Percentiles rank a stretch among this genome's conserved stretches.
phyloP scores from a whole-genome alignment of 2,113 vertebrate genomes.

The Nicator chloris region DNA sequence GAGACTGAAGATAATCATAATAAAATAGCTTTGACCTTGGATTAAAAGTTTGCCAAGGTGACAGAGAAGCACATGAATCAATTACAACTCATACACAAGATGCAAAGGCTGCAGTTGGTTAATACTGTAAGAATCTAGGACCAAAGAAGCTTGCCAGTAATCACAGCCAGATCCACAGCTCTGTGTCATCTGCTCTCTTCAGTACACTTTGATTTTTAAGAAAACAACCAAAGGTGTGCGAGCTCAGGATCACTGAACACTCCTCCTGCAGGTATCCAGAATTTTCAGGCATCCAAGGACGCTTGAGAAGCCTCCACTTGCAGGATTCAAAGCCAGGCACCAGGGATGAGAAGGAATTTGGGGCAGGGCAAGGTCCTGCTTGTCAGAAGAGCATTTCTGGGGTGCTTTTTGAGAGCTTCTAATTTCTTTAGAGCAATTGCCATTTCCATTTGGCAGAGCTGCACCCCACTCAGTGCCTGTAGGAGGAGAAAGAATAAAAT shows the following conservation, averaged over 20 bases:
- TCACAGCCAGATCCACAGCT: background rate
- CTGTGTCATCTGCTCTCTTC: background rate
- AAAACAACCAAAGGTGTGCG: background rate
- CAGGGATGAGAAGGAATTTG: background rate
- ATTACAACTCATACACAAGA: background rate
- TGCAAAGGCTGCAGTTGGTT: background rate
- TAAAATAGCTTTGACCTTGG: background rate
- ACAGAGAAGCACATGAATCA: background rate
- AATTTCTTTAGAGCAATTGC: background rate
- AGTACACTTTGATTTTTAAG: background rate
- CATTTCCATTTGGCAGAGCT: background rate
- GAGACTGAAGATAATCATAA: background rate
- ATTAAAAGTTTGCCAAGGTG: background rate
- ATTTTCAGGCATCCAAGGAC: fast-evolving
- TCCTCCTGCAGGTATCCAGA: background rate
- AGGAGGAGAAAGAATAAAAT: background rate
- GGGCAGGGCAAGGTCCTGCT: background rate
- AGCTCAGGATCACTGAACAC: background rate
- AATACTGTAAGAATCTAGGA: background rate
- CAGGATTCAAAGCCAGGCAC: background rate
- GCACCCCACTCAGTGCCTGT: background rate
- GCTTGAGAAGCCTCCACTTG: background rate
- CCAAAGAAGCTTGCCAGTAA: background rate
- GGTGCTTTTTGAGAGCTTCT: background rate
- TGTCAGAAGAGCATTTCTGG: background rate